Evolutionary conservation across 2,888 invertebrate genomes (phyloP).

Genomic region (Omphaloscelis lunosa): DNA sequence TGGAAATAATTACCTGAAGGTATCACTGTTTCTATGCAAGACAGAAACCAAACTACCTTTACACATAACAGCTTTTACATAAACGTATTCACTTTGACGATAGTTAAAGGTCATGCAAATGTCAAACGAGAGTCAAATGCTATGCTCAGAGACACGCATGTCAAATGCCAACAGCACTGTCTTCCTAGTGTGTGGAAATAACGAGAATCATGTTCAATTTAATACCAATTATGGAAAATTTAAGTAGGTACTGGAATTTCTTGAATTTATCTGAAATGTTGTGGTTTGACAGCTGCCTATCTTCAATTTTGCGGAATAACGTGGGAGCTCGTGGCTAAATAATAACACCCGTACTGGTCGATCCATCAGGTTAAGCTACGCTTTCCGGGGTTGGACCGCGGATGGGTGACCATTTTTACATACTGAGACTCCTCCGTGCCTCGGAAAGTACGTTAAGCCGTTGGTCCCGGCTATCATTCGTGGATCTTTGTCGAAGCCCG

Average conservation of each 20-base stretch:
- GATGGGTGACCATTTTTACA: too few species aligned
- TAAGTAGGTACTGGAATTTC: slow-evolving; percentile 1
- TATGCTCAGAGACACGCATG: slow-evolving; percentile 44
- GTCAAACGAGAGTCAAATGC: slow-evolving; percentile 69
- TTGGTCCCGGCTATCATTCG: too few species aligned
- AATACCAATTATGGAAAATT: slow-evolving; percentile 43
- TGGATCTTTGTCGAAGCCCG: too few species aligned
- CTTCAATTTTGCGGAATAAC: background rate
- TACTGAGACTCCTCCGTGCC: too few species aligned
- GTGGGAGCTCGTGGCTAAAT: too few species aligned
- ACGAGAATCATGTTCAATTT: slow-evolving; percentile 37
- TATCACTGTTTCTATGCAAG: background rate
- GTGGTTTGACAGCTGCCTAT: background rate
- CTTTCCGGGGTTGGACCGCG: too few species aligned
- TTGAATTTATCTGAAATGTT: background rate
- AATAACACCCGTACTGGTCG: too few species aligned
- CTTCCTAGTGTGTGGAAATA: slow-evolving; percentile 44
- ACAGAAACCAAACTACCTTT: slow-evolving; percentile 42
- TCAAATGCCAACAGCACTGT: slow-evolving; percentile 49
- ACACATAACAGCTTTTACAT: slow-evolving; percentile 59
- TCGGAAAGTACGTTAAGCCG: too few species aligned
- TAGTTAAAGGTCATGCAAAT: slow-evolving; percentile 73
- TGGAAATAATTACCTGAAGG: slow-evolving; percentile 6
- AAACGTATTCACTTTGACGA: slow-evolving; percentile 48
- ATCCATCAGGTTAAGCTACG: too few species aligned